These are phyloP conservation scores for Morinoia aosen DNA, from an alignment of 2,888 invertebrate genomes.

Conservation along the genomic window DNA sequence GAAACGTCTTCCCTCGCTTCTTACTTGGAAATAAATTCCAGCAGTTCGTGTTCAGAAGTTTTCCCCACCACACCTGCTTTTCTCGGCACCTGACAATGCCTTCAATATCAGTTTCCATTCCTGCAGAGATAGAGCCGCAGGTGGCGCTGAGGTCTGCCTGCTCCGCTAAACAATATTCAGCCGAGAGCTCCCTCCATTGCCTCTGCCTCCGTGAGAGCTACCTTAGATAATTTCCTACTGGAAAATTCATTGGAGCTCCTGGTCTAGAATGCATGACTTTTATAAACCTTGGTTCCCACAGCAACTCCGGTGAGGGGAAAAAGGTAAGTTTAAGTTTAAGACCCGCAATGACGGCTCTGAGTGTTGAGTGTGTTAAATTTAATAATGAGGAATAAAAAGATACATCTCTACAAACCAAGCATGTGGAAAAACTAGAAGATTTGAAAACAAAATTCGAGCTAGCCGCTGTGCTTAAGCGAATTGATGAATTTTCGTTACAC, in stretches of 20 bases:
- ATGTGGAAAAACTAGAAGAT: neutral
- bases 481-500: too few species aligned
- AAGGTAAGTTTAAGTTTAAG: neutral
- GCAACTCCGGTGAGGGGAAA: neutral
- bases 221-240: conserved; percentile 12
- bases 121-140: neutral
- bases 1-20: too few species aligned
- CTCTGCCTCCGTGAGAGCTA: neutral
- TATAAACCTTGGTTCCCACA: neutral
- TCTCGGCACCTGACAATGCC: neutral
- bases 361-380: neutral
- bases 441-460: too few species aligned
- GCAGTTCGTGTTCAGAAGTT: neutral
- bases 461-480: too few species aligned
- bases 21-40: too few species aligned
- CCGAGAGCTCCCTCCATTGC: neutral
- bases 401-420: neutral
- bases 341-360: neutral
- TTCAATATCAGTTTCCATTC: neutral
- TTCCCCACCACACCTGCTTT: neutral
- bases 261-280: neutral
- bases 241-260: neutral
- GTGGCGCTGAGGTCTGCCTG: neutral
- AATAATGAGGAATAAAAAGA: neutral
- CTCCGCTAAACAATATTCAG: conserved; percentile 2